Evolutionary conservation across 2,113 vertebrate genomes (phyloP).

Genomic region (Datnioides undecimradiatus): DNA sequence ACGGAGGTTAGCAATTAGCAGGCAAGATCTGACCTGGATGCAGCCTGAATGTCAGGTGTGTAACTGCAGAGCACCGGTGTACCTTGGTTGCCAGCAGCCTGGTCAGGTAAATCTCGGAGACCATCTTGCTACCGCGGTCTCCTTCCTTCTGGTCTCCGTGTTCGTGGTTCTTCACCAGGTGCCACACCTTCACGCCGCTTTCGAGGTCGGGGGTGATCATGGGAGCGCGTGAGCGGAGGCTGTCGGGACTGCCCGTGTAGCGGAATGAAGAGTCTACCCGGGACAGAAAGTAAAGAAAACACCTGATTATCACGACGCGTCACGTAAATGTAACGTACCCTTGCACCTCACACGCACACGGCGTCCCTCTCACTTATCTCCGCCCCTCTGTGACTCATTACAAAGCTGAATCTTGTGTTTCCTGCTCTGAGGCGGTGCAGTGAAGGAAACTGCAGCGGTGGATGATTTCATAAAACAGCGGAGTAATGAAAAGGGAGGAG

Average conservation of each 20-base stretch:
- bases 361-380: conserved; percentile 1
- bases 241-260: conserved; percentile 98
- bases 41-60: neutral
- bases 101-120: conserved; percentile 98
- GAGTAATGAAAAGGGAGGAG: conserved; percentile 41
- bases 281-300: neutral
- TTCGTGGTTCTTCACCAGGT: conserved; percentile 98
- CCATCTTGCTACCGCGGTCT: conserved; percentile 98
- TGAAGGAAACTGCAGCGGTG: conserved; percentile 58
- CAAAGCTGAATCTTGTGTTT: conserved; percentile 33
- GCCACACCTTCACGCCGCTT: conserved; percentile 98
- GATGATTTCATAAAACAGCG: conserved; percentile 62
- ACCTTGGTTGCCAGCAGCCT: conserved; percentile 97
- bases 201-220: conserved; percentile 99
- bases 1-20: neutral
- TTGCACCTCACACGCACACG: neutral
- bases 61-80: conserved; percentile 26
- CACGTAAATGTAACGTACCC: neutral
- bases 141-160: conserved; percentile 99
- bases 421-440: conserved; percentile 26
- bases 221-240: conserved; percentile 94
- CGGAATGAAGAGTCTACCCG: conserved; percentile 94
- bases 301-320: too few relatives aligned
- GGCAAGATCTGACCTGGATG: neutral
- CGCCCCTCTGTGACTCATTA: conserved; percentile 56